A percentile compares a stretch with the other conserved stretches of the same genome.
Evolutionary conservation across 2,888 invertebrate species (phyloP).

Genomic region (Timandra comae): DNA sequence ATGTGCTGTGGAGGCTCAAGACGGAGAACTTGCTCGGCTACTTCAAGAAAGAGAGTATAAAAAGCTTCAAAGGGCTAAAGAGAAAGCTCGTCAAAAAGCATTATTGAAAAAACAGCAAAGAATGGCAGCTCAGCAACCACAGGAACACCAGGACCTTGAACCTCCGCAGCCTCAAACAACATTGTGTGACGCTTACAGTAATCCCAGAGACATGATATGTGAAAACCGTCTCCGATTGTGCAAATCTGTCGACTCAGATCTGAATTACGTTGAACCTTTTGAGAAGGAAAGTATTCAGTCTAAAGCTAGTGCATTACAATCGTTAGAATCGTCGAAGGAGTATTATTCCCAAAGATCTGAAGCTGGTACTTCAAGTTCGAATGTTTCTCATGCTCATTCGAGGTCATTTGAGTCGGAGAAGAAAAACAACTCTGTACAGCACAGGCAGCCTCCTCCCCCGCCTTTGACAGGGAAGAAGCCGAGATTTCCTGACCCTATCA

Average conservation of each 20-base stretch:
- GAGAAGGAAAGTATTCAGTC: constrained; percentile 70
- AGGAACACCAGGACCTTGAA: constrained; percentile 20
- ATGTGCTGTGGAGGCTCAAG: constrained; percentile 70
- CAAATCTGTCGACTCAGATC: constrained; percentile 68
- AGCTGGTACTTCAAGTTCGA: constrained; percentile 39
- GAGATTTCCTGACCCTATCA: constrained; percentile 67
- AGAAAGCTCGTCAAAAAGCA: constrained; percentile 65
- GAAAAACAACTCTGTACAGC: constrained; percentile 37
- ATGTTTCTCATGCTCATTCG: constrained; percentile 42
- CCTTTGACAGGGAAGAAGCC: constrained; percentile 60
- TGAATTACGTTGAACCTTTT: constrained; percentile 70
- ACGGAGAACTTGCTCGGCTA: constrained; percentile 60
- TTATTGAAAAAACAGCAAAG: constrained; percentile 65
- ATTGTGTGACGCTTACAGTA: constrained; percentile 67
- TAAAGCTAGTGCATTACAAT: constrained; percentile 62
- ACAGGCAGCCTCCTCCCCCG: constrained; percentile 62
- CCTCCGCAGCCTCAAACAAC: constrained; percentile 38
- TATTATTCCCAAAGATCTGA: constrained; percentile 49
- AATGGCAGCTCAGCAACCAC: constrained; percentile 40
- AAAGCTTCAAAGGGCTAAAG: constrained; percentile 65
- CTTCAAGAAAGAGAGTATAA: constrained; percentile 69
- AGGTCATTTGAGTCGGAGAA: constrained; percentile 47
- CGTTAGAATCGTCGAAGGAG: constrained; percentile 59
- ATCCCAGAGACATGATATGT: constrained; percentile 60
- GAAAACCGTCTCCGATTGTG: constrained; percentile 58